Base-by-base conservation (phyloP, 1,140 invertebrate genomes). In the Helicoverpa zea region DNA sequence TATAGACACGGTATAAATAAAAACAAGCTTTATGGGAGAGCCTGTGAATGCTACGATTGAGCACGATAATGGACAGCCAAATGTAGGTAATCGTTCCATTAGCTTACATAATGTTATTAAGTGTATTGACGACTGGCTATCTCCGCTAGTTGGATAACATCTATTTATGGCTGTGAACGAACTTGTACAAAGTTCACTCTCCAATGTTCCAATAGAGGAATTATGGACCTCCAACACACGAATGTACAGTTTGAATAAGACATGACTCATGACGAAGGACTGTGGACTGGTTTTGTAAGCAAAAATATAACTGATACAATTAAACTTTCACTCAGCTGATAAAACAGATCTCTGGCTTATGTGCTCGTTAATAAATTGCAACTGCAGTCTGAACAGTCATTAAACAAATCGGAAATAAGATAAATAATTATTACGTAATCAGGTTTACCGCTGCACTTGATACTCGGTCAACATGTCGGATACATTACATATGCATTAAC, bases 41-140 rank as follows among this genome's bases (percentile, higher is more conserved):
- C 30, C 23, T 54, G 18, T 18, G 23, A 61, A 47, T n/a, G 30
- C 9, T 68, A 11, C 16, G 14, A 68, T 16, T 51, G 43, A 5
- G 43, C 18, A 12, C 16, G 11, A 49, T 13, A 68, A 68, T 49
- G 18, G 14, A 5, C 5, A 16, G 3, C 12, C 43, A 49, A 49
- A 49, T 18, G 16, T 49, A 72, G 49, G 68, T 54, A 52, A 52
- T 54, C 68, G 23, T 72, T 51, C 29, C 68, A 72, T 72, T 54
- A 54, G 68, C 47, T 72, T 72, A 72, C 49, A 52, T 72, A 72
- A 72, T 23, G 14, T 72, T 13, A 72, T 72, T 72, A 54, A n/a
- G 49, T 30, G 23, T 72, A 72, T 72, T 72, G 49, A 72, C 68
- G 66, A 51, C 1, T 18, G 23, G 13, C 49, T 54, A 2, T 52